Evolutionary conservation across 1,140 invertebrate species (phyloP).

Genomic region (Zelostemma sp.): DNA sequence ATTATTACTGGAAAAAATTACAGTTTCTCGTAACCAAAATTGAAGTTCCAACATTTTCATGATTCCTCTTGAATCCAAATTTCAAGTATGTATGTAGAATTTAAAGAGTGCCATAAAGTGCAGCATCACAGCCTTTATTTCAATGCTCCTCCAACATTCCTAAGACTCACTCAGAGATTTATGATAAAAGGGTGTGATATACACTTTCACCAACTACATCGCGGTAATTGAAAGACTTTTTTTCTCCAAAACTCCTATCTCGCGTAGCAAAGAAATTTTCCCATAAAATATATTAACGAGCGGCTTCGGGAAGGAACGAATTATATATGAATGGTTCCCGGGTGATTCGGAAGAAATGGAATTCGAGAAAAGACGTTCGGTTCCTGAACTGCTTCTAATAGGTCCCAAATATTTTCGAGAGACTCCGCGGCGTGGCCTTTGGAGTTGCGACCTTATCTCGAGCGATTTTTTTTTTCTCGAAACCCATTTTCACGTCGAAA

Average conservation of each 20-base stretch:
- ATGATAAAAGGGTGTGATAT: too few species aligned
- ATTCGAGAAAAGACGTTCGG: slow-evolving; percentile 17
- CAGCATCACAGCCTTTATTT: neutral
- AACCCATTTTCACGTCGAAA: slow-evolving; percentile 38
- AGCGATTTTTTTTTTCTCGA: slow-evolving; percentile 17
- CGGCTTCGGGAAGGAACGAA: neutral
- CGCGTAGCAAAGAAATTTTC: too few species aligned
- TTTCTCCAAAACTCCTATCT: too few species aligned
- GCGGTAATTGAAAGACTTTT: too few species aligned
- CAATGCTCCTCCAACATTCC: neutral
- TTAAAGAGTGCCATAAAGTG: neutral
- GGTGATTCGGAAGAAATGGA: slow-evolving; percentile 39
- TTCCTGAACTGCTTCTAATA: slow-evolving; percentile 42
- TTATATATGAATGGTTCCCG: slow-evolving; percentile 25
- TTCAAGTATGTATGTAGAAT: too few species aligned
- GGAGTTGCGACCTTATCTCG: slow-evolving; percentile 7
- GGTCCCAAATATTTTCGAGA: slow-evolving; percentile 30
- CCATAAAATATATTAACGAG: too few species aligned
- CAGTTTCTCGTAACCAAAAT: too few species aligned
- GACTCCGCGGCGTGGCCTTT: neutral
- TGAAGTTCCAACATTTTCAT: too few species aligned
- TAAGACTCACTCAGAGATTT: neutral
- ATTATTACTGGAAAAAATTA: too few species aligned
- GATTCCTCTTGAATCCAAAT: too few species aligned
- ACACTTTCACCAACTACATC: too few species aligned